phyloP scores from a whole-genome alignment of 2,113 vertebrate genomes.

The Tursiops truncatus region DNA sequence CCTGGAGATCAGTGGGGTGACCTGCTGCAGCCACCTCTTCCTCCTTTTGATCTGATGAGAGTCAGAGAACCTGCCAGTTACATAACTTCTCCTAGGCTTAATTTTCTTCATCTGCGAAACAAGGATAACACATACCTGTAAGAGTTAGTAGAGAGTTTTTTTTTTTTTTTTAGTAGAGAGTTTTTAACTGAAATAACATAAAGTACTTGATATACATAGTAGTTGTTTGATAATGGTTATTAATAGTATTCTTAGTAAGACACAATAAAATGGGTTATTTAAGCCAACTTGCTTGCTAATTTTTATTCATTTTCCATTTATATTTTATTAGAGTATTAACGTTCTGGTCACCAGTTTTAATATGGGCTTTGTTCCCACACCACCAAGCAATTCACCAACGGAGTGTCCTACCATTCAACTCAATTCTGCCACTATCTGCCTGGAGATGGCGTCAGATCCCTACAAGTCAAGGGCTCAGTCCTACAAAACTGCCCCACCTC shows the following conservation, averaged over 20 bases:
- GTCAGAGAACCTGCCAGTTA: not conserved
- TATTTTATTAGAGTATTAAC: not conserved
- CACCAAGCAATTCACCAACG: not conserved
- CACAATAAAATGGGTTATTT: constrained; percentile 8
- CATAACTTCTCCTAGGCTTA: not conserved
- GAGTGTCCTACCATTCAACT: not conserved
- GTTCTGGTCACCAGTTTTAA: not conserved
- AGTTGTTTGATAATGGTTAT: not conserved
- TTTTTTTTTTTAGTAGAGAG: not conserved
- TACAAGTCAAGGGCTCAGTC: not conserved
- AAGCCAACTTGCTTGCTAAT: not conserved
- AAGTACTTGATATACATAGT: not conserved
- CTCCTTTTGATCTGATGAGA: not conserved
- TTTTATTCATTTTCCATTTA: not conserved
- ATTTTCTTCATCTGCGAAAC: not conserved
- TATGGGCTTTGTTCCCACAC: not conserved
- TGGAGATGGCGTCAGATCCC: not conserved
- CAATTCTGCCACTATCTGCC: not conserved
- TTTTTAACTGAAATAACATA: not conserved
- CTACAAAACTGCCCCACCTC: not conserved
- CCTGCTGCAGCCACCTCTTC: rapidly evolving
- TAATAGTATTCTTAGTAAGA: not conserved
- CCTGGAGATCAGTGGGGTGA: not conserved
- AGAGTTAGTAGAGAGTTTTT: not conserved
- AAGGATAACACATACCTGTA: not conserved